phyloP scores from a whole-genome alignment of 2,113 vertebrate genomes.

The Embiotoca jacksoni region DNA sequence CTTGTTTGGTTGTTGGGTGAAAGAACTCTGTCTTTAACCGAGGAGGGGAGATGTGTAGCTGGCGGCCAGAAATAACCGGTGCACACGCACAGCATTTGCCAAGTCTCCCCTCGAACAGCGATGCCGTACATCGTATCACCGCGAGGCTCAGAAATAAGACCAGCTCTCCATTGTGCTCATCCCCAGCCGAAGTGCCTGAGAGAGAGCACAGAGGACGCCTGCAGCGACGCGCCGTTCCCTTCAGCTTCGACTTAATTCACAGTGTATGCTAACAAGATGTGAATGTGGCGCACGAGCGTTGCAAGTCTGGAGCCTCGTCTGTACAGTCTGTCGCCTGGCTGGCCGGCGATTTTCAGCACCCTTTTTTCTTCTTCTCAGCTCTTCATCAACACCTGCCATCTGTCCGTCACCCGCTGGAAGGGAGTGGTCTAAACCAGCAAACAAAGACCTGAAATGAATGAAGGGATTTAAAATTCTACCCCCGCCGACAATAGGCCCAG shows the following conservation, averaged over 20 bases:
- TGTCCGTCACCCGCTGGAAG: neutral
- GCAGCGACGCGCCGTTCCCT: constrained; percentile 24
- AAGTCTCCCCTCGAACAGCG: constrained; percentile 43
- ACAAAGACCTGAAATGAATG: neutral
- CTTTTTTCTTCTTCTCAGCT: neutral
- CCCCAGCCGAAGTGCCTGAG: constrained; percentile 27
- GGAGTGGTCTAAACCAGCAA: neutral
- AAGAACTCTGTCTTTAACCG: constrained; percentile 9
- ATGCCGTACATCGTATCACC: constrained; percentile 4
- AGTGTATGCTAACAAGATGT: neutral
- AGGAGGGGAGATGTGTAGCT: constrained; percentile 13
- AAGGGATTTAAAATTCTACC: neutral
- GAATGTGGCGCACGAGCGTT: neutral
- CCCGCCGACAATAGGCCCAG: neutral
- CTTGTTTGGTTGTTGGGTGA: constrained; percentile 10
- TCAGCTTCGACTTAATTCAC: constrained; percentile 18
- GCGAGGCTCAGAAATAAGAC: constrained; percentile 49
- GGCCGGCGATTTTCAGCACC: neutral
- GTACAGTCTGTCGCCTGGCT: neutral
- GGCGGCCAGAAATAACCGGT: constrained; percentile 41
- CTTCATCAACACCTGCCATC: constrained; percentile 5
- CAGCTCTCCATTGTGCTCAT: constrained; percentile 31
- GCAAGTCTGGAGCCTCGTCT: neutral
- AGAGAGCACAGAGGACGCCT: constrained; percentile 40
- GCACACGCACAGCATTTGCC: constrained; percentile 18